Percentiles rank a stretch among this genome's conserved stretches.
Conservation (phyloP, 2,113 vertebrate species). For the Epinephelus cyanopodus region DNA sequence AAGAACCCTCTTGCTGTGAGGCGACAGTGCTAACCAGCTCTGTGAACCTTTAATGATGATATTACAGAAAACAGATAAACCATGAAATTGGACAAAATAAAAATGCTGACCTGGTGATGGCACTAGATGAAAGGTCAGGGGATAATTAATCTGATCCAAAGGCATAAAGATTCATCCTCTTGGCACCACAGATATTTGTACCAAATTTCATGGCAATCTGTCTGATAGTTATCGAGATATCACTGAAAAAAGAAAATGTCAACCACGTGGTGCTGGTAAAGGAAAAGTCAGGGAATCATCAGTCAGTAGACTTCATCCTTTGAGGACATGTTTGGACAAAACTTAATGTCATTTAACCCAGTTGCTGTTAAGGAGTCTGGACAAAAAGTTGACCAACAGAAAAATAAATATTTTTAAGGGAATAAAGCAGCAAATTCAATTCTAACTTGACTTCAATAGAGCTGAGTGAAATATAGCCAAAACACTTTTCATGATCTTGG, state of each 20-base stretch:
- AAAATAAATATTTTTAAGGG: neutral
- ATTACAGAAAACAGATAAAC: neutral
- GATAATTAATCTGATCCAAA: neutral
- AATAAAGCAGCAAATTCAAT: neutral
- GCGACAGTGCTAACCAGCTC: neutral
- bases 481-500: neutral
- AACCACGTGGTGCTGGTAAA: neutral
- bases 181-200: neutral
- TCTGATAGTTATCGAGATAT: neutral
- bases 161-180: neutral
- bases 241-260: no score
- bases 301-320: neutral
- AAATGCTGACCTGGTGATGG: neutral
- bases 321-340: neutral
- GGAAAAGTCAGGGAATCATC: neutral
- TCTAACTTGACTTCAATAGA: neutral
- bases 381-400: neutral
- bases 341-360: neutral
- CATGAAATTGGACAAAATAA: neutral
- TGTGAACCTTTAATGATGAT: neutral
- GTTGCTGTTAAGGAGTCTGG: neutral
- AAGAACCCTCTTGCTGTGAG: no score
- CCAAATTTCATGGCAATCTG: neutral
- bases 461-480: neutral
- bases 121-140: neutral